phyloP scores from a whole-genome alignment of 2,888 invertebrate species.

The Nephrotoma flavescens region DNA sequence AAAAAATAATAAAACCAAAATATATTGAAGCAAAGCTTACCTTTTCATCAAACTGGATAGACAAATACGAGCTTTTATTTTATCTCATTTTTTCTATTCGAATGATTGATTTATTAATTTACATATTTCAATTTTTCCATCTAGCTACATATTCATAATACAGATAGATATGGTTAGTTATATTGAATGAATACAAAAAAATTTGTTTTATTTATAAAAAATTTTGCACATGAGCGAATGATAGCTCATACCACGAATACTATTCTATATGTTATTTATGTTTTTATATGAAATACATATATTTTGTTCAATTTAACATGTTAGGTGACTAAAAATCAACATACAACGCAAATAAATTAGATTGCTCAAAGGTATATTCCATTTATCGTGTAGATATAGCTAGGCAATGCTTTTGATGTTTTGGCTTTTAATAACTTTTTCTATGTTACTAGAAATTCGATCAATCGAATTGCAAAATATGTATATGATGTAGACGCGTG shows the following conservation, averaged over 20 bases:
- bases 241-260: background rate
- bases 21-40: background rate
- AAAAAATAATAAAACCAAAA: background rate
- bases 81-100: background rate
- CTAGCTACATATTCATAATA: background rate
- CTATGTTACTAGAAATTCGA: background rate
- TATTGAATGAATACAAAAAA: background rate
- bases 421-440: background rate
- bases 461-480: background rate
- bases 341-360: background rate
- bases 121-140: background rate
- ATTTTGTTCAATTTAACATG: background rate
- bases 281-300: background rate
- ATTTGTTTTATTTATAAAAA: background rate
- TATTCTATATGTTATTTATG: background rate
- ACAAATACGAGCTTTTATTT: background rate
- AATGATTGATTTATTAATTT: background rate
- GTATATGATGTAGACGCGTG: background rate
- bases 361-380: background rate
- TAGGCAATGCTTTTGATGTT: background rate
- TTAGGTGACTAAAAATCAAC: background rate
- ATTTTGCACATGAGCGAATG: background rate
- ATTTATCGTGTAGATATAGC: background rate
- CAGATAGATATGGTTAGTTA: background rate
- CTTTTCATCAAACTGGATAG: background rate